Evolutionary conservation across 1,140 invertebrate genomes (phyloP), one percentile per base, ranked within the genome.

Genomic region (Ceratosolen solmsi): DNA sequence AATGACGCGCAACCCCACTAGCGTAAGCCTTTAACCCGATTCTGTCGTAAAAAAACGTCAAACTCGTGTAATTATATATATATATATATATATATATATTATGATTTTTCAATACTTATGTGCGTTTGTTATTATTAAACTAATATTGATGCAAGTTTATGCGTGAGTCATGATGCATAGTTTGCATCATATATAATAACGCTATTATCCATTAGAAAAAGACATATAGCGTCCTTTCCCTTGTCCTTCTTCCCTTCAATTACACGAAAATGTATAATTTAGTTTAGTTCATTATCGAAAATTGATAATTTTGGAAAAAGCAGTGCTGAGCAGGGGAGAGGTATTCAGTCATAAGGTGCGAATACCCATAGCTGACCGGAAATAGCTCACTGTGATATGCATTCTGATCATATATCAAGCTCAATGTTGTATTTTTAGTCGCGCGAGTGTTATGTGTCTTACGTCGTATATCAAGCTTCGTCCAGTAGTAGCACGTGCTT

Each of bases 331-430:
- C 20, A 7, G 11, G 2, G 15, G 36, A 5, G 7, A n/a, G 20
- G 17, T n/a, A n/a, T 20, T 38, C 30, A 9, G 36, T 36, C 60
- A 3, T 36, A 68, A 0, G 15, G n/a, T 51, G 49, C 15, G 36
- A 7, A 38, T 41, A 54, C n/a, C 36, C 65, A 46, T 33, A 54
- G 36, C 65, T 9, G n/a, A 51, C 65, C 68, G 68, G 36, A 79
- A 71, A 79, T 79, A 79, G 65, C 51, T 15, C 49, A 20, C 13
- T 33, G 20, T 54, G 68, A 58, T 79, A 38, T 68, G 22, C 30
- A 54, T 41, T 72, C 13, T 54, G 77, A 79, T 56, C 33, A 33
- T 79, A 79, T 56, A 79, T 79, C 49, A 46, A 79, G 63, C 20
- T 41, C 30, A 5, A 0, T 3, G 7, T 22, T 4, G 15, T 65